Conservation (phyloP, 2,113 vertebrate species). For the Mixornis gularis region DNA sequence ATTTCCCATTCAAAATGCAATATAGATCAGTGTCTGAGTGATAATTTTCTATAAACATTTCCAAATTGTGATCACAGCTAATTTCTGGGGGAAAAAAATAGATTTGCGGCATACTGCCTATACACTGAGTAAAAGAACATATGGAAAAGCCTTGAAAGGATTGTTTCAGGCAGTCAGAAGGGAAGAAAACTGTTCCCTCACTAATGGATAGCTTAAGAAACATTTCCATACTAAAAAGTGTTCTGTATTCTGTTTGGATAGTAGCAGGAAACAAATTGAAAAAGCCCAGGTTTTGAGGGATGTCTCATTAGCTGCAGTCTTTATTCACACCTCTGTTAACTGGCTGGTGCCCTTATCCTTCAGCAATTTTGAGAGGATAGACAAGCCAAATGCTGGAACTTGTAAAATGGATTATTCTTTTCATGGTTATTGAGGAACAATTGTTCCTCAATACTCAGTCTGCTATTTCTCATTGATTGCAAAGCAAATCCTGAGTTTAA, state of each 20-base stretch:
- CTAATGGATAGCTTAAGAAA: background rate
- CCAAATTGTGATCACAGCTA: background rate
- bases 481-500: constrained; percentile 15
- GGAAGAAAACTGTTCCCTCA: background rate
- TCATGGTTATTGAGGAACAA: background rate
- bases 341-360: background rate
- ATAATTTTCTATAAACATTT: constrained; percentile 41
- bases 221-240: background rate
- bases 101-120: background rate
- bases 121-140: background rate
- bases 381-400: background rate
- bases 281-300: background rate
- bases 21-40: constrained; percentile 18
- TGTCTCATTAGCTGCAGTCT: background rate
- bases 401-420: constrained; percentile 20
- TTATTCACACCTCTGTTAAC: background rate
- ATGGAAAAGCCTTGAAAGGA: constrained; percentile 12
- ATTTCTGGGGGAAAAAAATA: background rate
- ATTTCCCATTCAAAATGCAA: constrained; percentile 25
- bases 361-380: background rate
- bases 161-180: background rate
- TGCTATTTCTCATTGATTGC: constrained; percentile 9
- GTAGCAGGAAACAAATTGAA: background rate
- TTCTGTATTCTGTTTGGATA: background rate
- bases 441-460: background rate